Conservation (phyloP, 2,888 invertebrate genomes). For the Galerucella nymphaeae region DNA sequence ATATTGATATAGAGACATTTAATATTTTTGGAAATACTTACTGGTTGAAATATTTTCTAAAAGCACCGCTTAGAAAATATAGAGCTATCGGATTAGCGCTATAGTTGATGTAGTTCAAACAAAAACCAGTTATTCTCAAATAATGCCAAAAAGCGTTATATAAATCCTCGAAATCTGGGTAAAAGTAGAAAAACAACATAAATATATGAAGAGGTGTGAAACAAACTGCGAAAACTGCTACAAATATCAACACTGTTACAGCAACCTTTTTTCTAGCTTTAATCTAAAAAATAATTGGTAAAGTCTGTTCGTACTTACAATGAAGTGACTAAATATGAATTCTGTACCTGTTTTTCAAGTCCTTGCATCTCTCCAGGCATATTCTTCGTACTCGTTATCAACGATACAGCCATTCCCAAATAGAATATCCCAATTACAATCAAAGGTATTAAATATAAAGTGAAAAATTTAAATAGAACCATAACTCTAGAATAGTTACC, state of each 20-base stretch:
- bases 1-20: neutral
- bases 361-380: conserved; percentile 82
- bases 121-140: conserved; percentile 84
- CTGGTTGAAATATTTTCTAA: conserved; percentile 90
- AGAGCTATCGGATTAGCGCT: conserved; percentile 94
- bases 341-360: conserved; percentile 74
- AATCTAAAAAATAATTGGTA: conserved; percentile 66
- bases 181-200: conserved; percentile 85
- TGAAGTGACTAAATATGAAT: too few species aligned
- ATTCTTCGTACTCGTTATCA: conserved; percentile 84
- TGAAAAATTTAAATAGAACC: conserved; percentile 68
- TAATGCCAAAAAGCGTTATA: conserved; percentile 83
- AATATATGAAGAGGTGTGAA: conserved; percentile 87
- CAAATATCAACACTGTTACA: conserved; percentile 92
- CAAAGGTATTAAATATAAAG: conserved; percentile 88
- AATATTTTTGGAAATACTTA: conserved; percentile 59
- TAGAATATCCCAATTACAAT: conserved; percentile 89
- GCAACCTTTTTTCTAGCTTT: conserved; percentile 83
- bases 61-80: conserved; percentile 92
- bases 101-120: conserved; percentile 85
- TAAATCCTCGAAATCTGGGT: conserved; percentile 72
- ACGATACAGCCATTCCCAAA: conserved; percentile 87
- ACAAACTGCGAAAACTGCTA: conserved; percentile 88
- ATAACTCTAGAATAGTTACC: conserved; percentile 74
- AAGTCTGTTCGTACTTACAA: too few species aligned